Evolutionary conservation across 2,113 vertebrate genomes (phyloP), one percentile per base, ranked within the genome.

Genomic region (Scortum barcoo): DNA sequence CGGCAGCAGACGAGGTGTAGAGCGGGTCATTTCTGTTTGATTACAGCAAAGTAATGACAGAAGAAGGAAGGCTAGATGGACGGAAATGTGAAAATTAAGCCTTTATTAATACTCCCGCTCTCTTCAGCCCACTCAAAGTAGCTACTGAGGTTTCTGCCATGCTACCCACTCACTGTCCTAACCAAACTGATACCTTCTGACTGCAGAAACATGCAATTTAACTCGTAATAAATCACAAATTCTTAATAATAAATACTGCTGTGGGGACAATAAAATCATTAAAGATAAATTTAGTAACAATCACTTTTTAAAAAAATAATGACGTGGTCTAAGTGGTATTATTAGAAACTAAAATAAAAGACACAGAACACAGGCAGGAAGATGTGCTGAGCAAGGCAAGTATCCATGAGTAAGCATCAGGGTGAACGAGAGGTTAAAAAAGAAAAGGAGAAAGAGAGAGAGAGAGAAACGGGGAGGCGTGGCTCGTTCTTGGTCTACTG

Each of bases 1-100:
- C 96, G 93, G 93, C 93, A 91, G 88, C 92, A 94, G 46, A 68
- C 77, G 26, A 73, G 63, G 78, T 44, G n/a, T 3, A 26, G n/a
- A 57, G 57, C 54, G 60, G 67, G 1, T 68, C 0, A 61, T 77
- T 66, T 58, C 22, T 13, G 38, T 53, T 48, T 44, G 16, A 61
- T 28, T 8, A 20, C n/a, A 38, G 36, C 10, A 30, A 48, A 22
- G 20, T 16, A 26, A 48, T 19, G 36, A 28, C 4, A 53, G 48
- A 57, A 5, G 38, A 38, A 6, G 17, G 42, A 13, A 8, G 26
- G 28, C 62, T 0, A 22, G 38, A 17, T 36, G 20, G 17, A n/a
- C n/a, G 22, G 13, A 30, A 1, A 51, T 17, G 11, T 11, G 58
- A 65, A 69, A 70, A 42, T 1, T 4, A 3, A 54, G 38, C 36